Evolutionary conservation across 2,113 vertebrate genomes (phyloP), one percentile per base, ranked within the genome.

Genomic region (Mola mola): DNA sequence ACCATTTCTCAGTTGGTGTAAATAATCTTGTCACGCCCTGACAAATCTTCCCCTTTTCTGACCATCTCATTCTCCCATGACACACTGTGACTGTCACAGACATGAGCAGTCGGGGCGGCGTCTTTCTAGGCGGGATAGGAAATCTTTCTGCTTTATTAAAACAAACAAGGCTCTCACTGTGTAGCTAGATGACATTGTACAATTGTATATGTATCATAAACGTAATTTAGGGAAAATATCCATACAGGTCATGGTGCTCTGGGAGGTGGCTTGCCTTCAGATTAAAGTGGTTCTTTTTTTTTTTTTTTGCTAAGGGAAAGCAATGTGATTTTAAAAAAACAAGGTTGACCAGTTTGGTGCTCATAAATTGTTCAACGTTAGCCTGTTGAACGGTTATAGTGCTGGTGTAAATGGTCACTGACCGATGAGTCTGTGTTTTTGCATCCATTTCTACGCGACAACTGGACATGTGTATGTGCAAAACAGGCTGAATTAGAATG

Each of bases 191-290:
- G 25, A 72, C 74, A 65, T 82, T 84, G 82, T 88, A 80, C 66
- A 86, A 78, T 79, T 84, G 66, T 86, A 77, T 77, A 82, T 90
- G 82, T 77, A 82, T 87, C 78, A 71, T 76, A 76, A 73, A 72
- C 72, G 53, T 72, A 24, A 40, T 60, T 59, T 79, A 57, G 79
- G 77, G 76, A 22, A 64, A 42, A 56, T 37, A 59, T 69, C 74
- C 67, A 49, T 73, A 81, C 73, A 66, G 77, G 69, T 79, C 50
- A 49, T 65, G 79, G 77, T 84, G 85, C 83, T 85, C 49, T 44
- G 66, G 82, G 57, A 72, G 55, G 66, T 62, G 66, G 65, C 66
- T 86, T 72, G 65, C 81, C 79, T 82, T 64, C 83, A 81, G 52
- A 66, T 38, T n/a, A 66, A 68, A 68, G 24, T 5, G 29, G 44